Conservation (phyloP, 2,113 vertebrate genomes). For the Electrona antarctica region DNA sequence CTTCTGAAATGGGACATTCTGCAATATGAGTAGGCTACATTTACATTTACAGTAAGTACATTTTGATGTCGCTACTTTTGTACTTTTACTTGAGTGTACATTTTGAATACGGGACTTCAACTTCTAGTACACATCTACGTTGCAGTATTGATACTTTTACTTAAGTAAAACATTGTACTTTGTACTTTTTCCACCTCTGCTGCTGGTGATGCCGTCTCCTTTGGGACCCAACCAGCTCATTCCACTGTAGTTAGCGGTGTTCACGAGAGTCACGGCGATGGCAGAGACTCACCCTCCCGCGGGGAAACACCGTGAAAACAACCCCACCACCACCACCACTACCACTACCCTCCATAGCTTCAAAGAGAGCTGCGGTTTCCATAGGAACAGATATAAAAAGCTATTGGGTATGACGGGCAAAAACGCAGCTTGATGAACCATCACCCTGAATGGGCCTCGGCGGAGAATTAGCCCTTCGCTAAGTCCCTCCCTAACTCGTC, state of each 20-base stretch:
- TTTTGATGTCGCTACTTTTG: too few relatives aligned
- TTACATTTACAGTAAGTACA: too few relatives aligned
- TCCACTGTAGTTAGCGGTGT: conserved; percentile 28
- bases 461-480: conserved; percentile 11
- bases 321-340: conserved; percentile 28
- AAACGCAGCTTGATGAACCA: conserved; percentile 66
- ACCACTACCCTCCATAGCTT: conserved; percentile 50
- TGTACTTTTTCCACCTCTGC: too few relatives aligned
- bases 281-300: conserved; percentile 36
- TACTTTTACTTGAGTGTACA: too few relatives aligned
- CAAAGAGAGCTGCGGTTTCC: conserved; percentile 74
- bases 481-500: too few relatives aligned
- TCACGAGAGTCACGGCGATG: conserved; percentile 54
- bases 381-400: conserved; percentile 79
- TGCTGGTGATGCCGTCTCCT: conserved; percentile 28
- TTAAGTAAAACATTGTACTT: too few relatives aligned
- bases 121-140: too few relatives aligned
- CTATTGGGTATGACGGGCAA: conserved; percentile 67
- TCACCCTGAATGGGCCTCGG: conserved; percentile 65
- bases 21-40: too few relatives aligned
- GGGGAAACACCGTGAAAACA: conserved; percentile 44
- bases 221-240: conserved; percentile 39
- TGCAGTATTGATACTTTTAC: too few relatives aligned
- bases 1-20: too few relatives aligned
- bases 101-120: too few relatives aligned